A percentile compares a stretch with the other conserved stretches of the same genome.
Evolutionary conservation across 2,797 vertebrate species (phyloP).

Genomic region (Acanthornis magna): DNA sequence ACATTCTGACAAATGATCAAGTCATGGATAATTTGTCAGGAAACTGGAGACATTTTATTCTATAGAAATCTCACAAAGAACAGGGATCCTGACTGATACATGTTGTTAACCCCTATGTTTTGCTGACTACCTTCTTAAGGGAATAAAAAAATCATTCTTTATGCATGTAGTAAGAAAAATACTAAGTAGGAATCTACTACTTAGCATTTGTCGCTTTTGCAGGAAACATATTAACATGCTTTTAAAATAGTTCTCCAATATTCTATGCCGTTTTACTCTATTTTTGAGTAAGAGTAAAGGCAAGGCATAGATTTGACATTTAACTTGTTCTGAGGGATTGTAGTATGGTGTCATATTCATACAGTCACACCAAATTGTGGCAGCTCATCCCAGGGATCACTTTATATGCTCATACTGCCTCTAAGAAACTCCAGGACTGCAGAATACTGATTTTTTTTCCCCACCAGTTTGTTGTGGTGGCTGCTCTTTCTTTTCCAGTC

Average conservation of each 20-base stretch:
- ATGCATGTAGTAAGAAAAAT: not conserved
- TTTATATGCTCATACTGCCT: not conserved
- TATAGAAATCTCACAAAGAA: not conserved
- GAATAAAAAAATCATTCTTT: not conserved
- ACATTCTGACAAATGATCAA: not conserved
- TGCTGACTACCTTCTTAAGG: not conserved
- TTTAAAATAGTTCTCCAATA: not conserved
- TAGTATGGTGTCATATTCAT: not conserved
- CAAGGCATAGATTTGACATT: not conserved
- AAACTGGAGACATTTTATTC: not conserved
- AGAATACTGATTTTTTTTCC: not conserved
- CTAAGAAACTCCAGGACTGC: not conserved
- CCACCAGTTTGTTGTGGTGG: not conserved
- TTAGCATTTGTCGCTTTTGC: not conserved
- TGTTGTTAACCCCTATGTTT: not conserved
- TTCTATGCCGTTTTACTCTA: not conserved
- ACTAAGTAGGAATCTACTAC: not conserved
- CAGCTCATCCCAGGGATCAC: not conserved
- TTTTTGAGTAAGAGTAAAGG: not conserved
- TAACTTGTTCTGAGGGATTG: not conserved
- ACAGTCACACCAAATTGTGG: not conserved
- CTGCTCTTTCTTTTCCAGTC: not conserved
- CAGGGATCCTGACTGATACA: not conserved
- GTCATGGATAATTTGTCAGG: not conserved
- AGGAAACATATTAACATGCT: fast-evolving